Percentiles rank a stretch among this genome's conserved stretches.
Conservation (phyloP, 2,797 vertebrate species). For the Rhynchonycteris naso region DNA sequence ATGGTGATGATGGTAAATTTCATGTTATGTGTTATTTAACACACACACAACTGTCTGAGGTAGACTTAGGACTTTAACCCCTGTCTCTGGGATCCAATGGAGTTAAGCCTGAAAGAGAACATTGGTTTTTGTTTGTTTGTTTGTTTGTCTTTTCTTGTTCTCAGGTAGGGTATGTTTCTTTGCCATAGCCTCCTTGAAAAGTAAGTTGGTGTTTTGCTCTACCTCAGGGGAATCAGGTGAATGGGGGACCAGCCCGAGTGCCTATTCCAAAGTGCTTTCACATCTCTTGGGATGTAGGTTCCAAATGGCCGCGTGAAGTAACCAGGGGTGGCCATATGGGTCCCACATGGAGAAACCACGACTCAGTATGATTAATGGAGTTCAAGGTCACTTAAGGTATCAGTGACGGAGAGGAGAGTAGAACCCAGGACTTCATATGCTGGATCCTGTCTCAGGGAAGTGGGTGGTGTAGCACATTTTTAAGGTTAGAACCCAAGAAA, state of each 20-base stretch:
- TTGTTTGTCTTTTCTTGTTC: background rate
- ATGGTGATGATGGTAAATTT: background rate
- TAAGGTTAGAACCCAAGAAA: conserved; percentile 28
- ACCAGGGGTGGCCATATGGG: background rate
- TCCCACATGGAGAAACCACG: background rate
- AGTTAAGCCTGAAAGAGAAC: background rate
- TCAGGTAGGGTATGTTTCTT: background rate
- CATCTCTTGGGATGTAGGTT: background rate
- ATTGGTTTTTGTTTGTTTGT: background rate
- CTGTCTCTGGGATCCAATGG: background rate
- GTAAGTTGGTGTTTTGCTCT: background rate
- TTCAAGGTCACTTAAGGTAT: background rate
- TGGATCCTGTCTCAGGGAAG: background rate
- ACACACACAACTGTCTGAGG: background rate
- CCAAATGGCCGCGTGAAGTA: background rate
- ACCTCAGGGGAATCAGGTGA: background rate
- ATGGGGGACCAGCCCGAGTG: fast-evolving
- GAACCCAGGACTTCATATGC: background rate
- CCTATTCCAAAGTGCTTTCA: background rate
- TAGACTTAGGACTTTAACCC: background rate
- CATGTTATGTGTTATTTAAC: background rate
- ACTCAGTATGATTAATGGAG: background rate
- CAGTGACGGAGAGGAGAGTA: background rate
- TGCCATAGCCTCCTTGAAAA: background rate
- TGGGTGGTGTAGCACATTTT: background rate